These are phyloP conservation scores for Siniperca scherzeri DNA, from an alignment of 2,797 vertebrate species.

Conservation along the genomic window DNA sequence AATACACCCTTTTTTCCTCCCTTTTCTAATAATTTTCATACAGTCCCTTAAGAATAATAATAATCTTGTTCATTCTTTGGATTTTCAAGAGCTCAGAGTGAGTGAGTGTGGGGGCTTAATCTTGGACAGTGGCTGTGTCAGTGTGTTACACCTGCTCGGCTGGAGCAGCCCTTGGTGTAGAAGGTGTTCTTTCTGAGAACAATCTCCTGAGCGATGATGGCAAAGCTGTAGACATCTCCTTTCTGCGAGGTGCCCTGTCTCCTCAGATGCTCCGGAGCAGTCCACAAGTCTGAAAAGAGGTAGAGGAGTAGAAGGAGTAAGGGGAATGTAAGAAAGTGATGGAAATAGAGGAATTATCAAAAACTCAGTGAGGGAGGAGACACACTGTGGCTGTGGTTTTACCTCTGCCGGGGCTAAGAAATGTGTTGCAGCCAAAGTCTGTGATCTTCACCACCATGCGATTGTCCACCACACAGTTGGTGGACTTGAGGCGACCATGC, in stretches of 20 bases:
- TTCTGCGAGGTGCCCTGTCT: conserved; percentile 91
- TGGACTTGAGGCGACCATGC: conserved; percentile 96
- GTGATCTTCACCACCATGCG: conserved; percentile 99
- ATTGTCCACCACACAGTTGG: conserved; percentile 96
- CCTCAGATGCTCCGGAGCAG: conserved; percentile 93
- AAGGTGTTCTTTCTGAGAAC: conserved; percentile 92
- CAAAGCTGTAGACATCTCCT: conserved; percentile 96
- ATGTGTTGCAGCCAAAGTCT: conserved; percentile 94
- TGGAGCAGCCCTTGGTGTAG: conserved; percentile 84
- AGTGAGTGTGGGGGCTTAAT: not conserved
- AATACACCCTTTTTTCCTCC: not conserved
- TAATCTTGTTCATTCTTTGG: not conserved
- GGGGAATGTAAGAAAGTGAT: not conserved
- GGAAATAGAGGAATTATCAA: not conserved
- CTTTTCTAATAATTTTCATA: not conserved
- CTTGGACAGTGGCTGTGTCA: not conserved
- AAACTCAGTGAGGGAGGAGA: not conserved
- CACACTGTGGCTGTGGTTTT: not conserved
- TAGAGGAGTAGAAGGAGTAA: not conserved
- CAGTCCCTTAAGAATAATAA: not conserved
- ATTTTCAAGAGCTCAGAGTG: not conserved
- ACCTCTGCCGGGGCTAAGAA: conserved; percentile 91
- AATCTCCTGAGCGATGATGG: conserved; percentile 95
- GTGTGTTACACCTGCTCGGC: conserved; percentile 83
- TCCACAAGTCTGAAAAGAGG: conserved; percentile 85